Evolutionary conservation across 2,888 invertebrate species (phyloP), one percentile per base, ranked within the genome.

Genomic region (Protophormia terraenovae): DNA sequence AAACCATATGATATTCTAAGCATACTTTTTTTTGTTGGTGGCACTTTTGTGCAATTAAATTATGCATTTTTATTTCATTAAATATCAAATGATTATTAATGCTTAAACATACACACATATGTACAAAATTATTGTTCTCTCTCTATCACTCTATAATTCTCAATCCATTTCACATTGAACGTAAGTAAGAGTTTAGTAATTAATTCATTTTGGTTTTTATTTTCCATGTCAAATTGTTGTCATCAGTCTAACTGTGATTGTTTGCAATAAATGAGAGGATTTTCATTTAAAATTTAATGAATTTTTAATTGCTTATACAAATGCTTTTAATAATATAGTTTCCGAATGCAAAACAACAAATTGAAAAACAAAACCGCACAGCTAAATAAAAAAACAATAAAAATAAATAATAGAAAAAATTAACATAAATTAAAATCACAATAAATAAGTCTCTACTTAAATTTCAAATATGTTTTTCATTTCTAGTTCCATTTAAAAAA

Each of bases 361-460:
- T 55, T 53, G 53, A 29, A 8, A 67, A 45, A 60, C 29, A 55
- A 75, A 66, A 76, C 62, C 58, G 16, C 72, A 79, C 45, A 35
- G 53, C 67, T 69, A 69, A 81, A 38, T 64, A 64, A 55, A 79
- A 72, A 62, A 38, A 38, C 24, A 71, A 29, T 35, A 41, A 19
- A 79, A 79, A 55, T 53, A 41, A 35, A 24, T 4, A 6, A 6
- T 7, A 53, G 16, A 50, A 64, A 67, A 82, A 71, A 82, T 78
- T 67, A 78, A 66, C 84, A 84, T 84, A 79, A 84, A 75, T 79
- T 71, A 84, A 64, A 84, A 75, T 84, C 64, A 76, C 64, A 75
- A 29, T 29, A 58, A 76, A 22, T 32, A 64, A 73, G 67, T 71
- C 38, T 47, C 62, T 45, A 35, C 19, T 79, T 69, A 45, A 29